Conservation (phyloP, 1,140 invertebrate species). For the Choristoneura fumiferana region DNA sequence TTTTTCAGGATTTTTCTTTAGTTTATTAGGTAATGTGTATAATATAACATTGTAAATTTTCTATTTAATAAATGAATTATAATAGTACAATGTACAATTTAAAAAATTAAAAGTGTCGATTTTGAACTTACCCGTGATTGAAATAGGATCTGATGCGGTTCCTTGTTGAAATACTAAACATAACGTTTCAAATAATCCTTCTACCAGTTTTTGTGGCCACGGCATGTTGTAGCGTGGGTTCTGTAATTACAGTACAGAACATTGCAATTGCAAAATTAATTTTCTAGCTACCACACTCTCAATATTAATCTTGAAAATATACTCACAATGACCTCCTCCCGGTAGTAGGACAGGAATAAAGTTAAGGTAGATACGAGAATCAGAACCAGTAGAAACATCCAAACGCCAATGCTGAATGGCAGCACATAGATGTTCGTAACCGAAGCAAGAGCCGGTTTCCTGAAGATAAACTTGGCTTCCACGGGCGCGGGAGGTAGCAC, state of each 20-base stretch:
- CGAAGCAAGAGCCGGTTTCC: conserved; percentile 12
- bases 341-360: conserved; percentile 4
- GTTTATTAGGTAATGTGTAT: too few relatives aligned
- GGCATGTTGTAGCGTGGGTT: background rate
- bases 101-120: too few relatives aligned
- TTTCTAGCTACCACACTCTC: background rate
- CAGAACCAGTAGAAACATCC: background rate
- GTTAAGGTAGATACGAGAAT: conserved; percentile 1
- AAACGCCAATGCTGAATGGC: conserved; percentile 15
- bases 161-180: conserved; percentile 20
- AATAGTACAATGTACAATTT: too few relatives aligned
- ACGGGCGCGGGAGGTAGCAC: background rate
- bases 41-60: too few relatives aligned
- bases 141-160: conserved; percentile 10
- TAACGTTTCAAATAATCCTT: conserved; percentile 5
- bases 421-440: conserved; percentile 18
- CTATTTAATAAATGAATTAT: too few relatives aligned
- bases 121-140: conserved; percentile 4
- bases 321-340: conserved; percentile 19
- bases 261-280: too few relatives aligned
- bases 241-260: background rate
- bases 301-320: background rate
- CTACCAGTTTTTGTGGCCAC: background rate
- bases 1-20: too few relatives aligned
- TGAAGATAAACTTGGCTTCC: conserved; percentile 7